Evolutionary conservation across 2,113 vertebrate genomes (phyloP).

Genomic region (Protobothrops mucrosquamatus): DNA sequence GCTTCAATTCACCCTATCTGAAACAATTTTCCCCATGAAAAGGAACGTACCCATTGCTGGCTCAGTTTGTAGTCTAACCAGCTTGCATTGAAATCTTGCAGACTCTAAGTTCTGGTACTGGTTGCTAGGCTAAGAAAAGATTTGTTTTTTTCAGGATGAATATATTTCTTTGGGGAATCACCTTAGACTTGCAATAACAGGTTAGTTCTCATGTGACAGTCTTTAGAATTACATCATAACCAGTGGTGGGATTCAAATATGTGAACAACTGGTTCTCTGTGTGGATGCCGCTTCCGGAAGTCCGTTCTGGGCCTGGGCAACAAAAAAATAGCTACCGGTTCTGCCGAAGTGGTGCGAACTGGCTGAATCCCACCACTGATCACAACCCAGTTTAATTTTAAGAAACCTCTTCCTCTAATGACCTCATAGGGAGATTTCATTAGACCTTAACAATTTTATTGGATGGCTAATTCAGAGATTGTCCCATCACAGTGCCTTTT

Average conservation of each 20-base stretch:
- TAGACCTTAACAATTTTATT: neutral
- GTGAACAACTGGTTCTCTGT: too few species aligned
- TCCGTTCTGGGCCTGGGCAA: too few species aligned
- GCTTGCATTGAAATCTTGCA: neutral
- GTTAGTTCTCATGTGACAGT: slow-evolving; percentile 14
- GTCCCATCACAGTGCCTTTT: neutral
- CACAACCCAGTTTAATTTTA: slow-evolving; percentile 1
- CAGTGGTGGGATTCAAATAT: too few species aligned
- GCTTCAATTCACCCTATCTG: neutral
- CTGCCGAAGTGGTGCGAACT: too few species aligned
- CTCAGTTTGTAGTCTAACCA: neutral
- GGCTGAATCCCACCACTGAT: too few species aligned
- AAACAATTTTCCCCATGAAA: neutral
- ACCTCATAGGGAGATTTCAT: slow-evolving; percentile 7
- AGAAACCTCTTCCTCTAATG: slow-evolving; percentile 12
- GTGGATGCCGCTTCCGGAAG: too few species aligned
- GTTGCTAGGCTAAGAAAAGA: neutral
- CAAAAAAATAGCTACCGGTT: too few species aligned
- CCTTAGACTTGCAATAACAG: neutral
- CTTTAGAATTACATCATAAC: neutral
- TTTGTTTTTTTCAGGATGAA: neutral
- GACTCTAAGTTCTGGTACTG: neutral
- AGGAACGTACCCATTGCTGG: neutral
- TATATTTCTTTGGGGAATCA: slow-evolving; percentile 1
- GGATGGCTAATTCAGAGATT: neutral